Evolutionary conservation across 2,888 invertebrate species (phyloP).

Genomic region (Seira sanloemensis): DNA sequence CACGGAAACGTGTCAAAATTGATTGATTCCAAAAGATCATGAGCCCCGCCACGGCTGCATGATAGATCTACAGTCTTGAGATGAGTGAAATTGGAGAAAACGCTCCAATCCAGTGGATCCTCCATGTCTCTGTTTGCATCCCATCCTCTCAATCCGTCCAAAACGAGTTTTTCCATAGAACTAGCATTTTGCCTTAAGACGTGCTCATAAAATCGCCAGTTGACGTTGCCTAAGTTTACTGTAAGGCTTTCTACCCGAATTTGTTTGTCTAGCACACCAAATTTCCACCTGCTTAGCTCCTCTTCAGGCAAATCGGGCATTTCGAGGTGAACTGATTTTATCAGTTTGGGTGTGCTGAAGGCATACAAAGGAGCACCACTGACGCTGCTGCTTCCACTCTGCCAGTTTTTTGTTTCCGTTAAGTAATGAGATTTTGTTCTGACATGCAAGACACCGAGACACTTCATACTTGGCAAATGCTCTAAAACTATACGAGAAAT

Average conservation of each 20-base stretch:
- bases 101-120: constrained; percentile 52
- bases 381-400: neutral
- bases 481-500: constrained; percentile 46
- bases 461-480: constrained; percentile 37
- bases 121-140: constrained; percentile 8
- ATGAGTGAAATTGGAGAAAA: constrained; percentile 26
- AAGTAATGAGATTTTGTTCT: constrained; percentile 29
- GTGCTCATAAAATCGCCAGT: constrained; percentile 47
- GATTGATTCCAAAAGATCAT: constrained; percentile 38
- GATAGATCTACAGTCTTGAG: constrained; percentile 37
- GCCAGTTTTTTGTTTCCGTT: constrained; percentile 26
- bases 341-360: constrained; percentile 29
- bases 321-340: constrained; percentile 44
- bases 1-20: constrained; percentile 55
- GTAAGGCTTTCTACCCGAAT: constrained; percentile 22
- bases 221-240: constrained; percentile 36
- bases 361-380: neutral
- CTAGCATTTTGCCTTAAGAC: constrained; percentile 24
- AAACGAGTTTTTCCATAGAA: constrained; percentile 33
- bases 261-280: constrained; percentile 52
- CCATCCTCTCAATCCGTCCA: constrained; percentile 47
- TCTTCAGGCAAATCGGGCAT: constrained; percentile 45
- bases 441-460: constrained; percentile 30
- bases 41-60: constrained; percentile 31
- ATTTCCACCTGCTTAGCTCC: constrained; percentile 46